Evolutionary conservation across 2,113 vertebrate genomes (phyloP).

Genomic region (Struthio camelus): DNA sequence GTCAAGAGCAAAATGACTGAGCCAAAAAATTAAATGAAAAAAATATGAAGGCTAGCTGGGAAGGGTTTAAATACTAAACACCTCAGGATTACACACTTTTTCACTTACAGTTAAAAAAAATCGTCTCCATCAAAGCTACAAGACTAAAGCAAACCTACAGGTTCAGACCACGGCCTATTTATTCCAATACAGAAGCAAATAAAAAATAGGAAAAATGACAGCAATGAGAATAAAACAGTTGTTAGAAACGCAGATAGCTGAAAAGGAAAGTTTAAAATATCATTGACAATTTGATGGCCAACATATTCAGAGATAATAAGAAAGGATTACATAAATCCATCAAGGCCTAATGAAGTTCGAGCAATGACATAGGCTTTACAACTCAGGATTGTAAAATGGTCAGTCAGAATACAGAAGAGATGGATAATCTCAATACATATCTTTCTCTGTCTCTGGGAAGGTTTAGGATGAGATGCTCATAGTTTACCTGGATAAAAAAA

Average conservation of each 20-base stretch:
- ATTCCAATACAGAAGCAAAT: not conserved
- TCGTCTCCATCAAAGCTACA: not conserved
- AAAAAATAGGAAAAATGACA: not conserved
- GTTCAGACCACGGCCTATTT: not conserved
- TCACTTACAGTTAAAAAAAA: not conserved
- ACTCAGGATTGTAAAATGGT: not conserved
- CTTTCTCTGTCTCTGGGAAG: not conserved
- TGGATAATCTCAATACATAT: not conserved
- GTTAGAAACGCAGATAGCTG: not conserved
- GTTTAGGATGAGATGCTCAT: not conserved
- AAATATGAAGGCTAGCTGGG: not conserved
- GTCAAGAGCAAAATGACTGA: not conserved
- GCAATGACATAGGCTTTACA: not conserved
- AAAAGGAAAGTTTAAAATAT: not conserved
- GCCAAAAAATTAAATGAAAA: not conserved
- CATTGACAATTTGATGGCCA: not conserved
- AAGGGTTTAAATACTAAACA: not conserved
- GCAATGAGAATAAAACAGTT: not conserved
- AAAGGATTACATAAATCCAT: too few species aligned
- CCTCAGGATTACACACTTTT: not conserved
- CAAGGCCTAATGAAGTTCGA: not conserved
- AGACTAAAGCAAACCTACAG: not conserved
- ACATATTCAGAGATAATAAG: not conserved
- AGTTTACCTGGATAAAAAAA: not conserved
- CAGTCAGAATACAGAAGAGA: not conserved